Conservation (phyloP, 2,113 vertebrate genomes). For the Gambusia holbrooki region DNA sequence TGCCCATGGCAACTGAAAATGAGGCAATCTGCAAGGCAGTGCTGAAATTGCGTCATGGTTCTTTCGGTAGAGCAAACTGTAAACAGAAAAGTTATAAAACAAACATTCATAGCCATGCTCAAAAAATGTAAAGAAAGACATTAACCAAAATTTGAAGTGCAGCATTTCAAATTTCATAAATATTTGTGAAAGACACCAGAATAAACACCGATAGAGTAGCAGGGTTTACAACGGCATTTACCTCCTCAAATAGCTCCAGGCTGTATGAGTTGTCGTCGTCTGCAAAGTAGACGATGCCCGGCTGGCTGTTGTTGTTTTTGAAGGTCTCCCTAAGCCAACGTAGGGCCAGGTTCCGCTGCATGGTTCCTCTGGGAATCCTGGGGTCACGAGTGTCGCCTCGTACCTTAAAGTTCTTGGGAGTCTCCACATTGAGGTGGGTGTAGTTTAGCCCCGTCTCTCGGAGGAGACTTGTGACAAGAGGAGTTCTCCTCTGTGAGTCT, state of each 20-base stretch:
- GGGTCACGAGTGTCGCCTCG: conserved; percentile 92
- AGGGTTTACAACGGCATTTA: conserved; percentile 59
- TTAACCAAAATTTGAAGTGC: background rate
- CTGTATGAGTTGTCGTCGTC: conserved; percentile 99
- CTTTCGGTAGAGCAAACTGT: background rate
- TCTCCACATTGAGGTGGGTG: conserved; percentile 98
- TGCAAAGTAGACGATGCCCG: conserved; percentile 94
- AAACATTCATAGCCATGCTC: background rate
- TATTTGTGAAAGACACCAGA: background rate
- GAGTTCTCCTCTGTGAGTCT: conserved; percentile 90
- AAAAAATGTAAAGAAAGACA: background rate
- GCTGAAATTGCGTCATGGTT: background rate
- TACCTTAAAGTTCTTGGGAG: conserved; percentile 96
- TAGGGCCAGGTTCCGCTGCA: conserved; percentile 97
- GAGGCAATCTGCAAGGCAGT: background rate
- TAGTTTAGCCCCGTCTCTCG: conserved; percentile 96
- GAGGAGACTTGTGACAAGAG: conserved; percentile 89
- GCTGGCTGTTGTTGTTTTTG: conserved; percentile 89
- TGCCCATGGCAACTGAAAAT: background rate
- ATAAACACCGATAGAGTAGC: background rate
- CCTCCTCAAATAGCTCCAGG: conserved; percentile 98
- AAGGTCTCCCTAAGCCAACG: conserved; percentile 96
- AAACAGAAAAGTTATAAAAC: background rate
- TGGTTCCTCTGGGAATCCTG: conserved; percentile 94
- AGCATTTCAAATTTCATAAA: background rate